Percentiles rank a stretch among this genome's conserved stretches.
phyloP scores from a whole-genome alignment of 92 coral and sea anemone species.

The Paragorgia papillata region DNA sequence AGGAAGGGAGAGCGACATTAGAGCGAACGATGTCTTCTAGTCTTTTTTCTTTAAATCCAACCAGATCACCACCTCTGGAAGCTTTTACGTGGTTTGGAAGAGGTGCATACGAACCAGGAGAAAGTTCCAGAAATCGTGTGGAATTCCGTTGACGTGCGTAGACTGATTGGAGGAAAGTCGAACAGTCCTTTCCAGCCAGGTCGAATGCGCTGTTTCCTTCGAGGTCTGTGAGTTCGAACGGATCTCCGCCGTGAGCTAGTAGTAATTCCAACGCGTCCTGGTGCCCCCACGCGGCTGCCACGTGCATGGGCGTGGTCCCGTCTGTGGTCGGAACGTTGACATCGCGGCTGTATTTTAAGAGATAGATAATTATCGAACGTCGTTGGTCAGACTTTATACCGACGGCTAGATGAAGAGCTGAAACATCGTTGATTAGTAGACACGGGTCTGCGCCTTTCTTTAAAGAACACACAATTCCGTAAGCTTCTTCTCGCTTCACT shows the following conservation, averaged over 20 bases:
- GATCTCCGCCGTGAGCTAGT: constrained; percentile 32
- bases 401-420: constrained; percentile 78
- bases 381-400: constrained; percentile 79
- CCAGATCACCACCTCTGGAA: neutral
- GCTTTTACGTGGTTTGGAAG: neutral
- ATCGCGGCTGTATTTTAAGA: constrained; percentile 75
- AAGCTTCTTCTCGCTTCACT: constrained; percentile 32
- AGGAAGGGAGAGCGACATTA: constrained; percentile 23
- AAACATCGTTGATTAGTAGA: constrained; percentile 69
- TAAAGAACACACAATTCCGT: constrained; percentile 39
- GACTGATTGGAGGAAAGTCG: constrained; percentile 13
- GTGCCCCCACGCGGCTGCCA: constrained; percentile 92
- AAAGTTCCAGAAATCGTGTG: neutral
- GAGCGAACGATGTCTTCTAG: constrained; percentile 37
- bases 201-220: constrained; percentile 45
- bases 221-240: constrained; percentile 22
- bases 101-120: constrained; percentile 7
- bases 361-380: constrained; percentile 72
- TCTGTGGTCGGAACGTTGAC: constrained; percentile 78
- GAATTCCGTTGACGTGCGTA: constrained; percentile 3
- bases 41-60: neutral
- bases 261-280: constrained; percentile 78
- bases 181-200: constrained; percentile 27
- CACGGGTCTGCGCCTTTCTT: constrained; percentile 81
- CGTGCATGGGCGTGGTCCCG: constrained; percentile 95